Evolutionary conservation across 2,113 vertebrate species (phyloP).

Genomic region (Chaetops frenatus): DNA sequence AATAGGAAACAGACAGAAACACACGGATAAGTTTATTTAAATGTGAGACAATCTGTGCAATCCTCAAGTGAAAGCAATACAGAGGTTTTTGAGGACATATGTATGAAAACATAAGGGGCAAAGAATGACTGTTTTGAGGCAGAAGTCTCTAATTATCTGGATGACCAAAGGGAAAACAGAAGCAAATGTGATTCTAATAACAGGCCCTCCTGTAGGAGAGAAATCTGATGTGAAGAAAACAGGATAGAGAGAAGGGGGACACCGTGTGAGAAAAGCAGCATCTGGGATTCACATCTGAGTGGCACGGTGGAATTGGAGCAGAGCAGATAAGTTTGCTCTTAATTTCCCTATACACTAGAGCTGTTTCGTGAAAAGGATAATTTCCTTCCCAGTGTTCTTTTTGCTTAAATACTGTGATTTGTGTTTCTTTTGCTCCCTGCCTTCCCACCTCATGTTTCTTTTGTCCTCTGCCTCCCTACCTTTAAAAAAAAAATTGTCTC

Average conservation of each 20-base stretch:
- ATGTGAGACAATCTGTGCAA: neutral
- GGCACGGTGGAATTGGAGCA: slow-evolving; percentile 5
- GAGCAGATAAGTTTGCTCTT: slow-evolving; percentile 29
- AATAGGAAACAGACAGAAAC: neutral
- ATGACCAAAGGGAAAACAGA: neutral
- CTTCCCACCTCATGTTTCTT: neutral
- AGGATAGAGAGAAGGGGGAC: neutral
- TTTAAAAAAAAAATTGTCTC: neutral
- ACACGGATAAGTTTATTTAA: neutral
- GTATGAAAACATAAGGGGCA: neutral
- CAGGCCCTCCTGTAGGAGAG: neutral
- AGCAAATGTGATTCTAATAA: neutral
- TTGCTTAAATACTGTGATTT: neutral
- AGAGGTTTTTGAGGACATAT: neutral
- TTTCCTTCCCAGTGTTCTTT: neutral
- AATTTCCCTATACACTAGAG: neutral
- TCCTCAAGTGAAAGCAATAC: neutral
- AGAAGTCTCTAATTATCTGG: neutral
- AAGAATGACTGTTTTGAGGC: neutral
- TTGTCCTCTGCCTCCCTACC: neutral
- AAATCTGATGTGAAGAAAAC: neutral
- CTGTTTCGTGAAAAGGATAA: neutral
- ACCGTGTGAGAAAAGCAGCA: slow-evolving; percentile 8
- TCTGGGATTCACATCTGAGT: slow-evolving; percentile 1
- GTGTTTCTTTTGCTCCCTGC: neutral